Evolutionary conservation across 2,888 invertebrate genomes (phyloP).

Genomic region (Thymelicus acteon): DNA sequence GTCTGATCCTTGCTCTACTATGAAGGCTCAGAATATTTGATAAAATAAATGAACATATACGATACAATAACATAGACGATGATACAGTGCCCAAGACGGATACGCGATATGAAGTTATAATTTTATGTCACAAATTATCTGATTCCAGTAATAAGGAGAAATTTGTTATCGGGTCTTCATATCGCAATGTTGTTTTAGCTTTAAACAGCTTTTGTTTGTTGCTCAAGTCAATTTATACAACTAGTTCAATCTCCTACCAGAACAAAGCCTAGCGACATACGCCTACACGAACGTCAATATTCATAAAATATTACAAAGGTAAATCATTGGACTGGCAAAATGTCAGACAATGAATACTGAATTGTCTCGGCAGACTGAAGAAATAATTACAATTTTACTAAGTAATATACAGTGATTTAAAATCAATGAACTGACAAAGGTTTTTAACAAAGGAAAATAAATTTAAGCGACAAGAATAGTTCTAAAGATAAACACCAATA

Average conservation of each 20-base stretch:
- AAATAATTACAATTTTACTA: conserved; percentile 17
- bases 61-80: too few relatives aligned
- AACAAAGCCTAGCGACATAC: conserved; percentile 27
- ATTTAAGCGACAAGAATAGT: too few relatives aligned
- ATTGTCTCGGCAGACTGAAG: conserved; percentile 7
- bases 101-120: too few relatives aligned
- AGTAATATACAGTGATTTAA: neutral
- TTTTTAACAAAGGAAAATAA: neutral
- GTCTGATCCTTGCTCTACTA: too few relatives aligned
- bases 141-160: neutral
- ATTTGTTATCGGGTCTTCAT: neutral
- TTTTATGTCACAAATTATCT: neutral
- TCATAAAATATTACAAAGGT: conserved; percentile 20
- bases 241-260: conserved; percentile 16
- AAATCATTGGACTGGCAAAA: conserved; percentile 14
- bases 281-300: conserved; percentile 22
- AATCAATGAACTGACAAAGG: neutral
- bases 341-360: conserved; percentile 20
- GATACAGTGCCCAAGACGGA: too few relatives aligned
- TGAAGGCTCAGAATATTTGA: too few relatives aligned
- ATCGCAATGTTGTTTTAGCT: neutral
- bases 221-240: conserved; percentile 5
- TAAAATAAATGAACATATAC: too few relatives aligned
- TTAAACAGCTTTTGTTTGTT: conserved; percentile 3
- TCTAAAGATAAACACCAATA: too few relatives aligned